Evolutionary conservation across 2,797 vertebrate genomes (phyloP).

Genomic region (Siniperca obscura): DNA sequence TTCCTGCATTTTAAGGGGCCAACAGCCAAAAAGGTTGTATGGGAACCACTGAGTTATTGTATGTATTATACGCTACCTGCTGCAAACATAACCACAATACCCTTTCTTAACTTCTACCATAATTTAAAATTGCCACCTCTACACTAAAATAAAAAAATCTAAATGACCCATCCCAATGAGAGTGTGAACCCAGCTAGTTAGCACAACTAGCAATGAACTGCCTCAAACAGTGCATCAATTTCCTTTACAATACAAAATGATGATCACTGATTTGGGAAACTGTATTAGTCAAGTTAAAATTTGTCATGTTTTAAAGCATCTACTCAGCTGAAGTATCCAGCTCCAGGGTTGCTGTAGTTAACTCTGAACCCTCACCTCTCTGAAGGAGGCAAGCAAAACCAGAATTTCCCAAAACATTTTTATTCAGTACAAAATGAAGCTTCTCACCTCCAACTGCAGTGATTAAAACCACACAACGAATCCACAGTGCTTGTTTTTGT

Average conservation of each 20-base stretch:
- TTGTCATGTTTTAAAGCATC: neutral
- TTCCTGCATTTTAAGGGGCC: neutral
- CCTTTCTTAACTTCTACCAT: neutral
- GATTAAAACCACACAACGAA: constrained; percentile 50
- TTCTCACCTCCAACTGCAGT: constrained; percentile 64
- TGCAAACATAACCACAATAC: neutral
- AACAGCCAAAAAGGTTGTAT: neutral
- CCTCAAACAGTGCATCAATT: neutral
- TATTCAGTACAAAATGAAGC: neutral
- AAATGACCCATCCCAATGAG: neutral
- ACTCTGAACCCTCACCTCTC: neutral
- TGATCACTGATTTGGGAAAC: neutral
- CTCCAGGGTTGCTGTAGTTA: neutral
- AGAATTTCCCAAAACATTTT: neutral
- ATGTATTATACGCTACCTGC: neutral
- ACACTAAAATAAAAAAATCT: no score
- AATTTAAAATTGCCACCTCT: neutral
- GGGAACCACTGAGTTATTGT: neutral
- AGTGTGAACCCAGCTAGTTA: neutral
- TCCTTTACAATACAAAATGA: neutral
- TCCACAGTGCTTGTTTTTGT: constrained; percentile 41
- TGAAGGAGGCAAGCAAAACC: neutral
- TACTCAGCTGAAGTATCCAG: neutral
- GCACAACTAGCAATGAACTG: neutral
- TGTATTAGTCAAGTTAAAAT: neutral